Conservation (phyloP, 1,140 invertebrate species). For the Heliconius himera region DNA sequence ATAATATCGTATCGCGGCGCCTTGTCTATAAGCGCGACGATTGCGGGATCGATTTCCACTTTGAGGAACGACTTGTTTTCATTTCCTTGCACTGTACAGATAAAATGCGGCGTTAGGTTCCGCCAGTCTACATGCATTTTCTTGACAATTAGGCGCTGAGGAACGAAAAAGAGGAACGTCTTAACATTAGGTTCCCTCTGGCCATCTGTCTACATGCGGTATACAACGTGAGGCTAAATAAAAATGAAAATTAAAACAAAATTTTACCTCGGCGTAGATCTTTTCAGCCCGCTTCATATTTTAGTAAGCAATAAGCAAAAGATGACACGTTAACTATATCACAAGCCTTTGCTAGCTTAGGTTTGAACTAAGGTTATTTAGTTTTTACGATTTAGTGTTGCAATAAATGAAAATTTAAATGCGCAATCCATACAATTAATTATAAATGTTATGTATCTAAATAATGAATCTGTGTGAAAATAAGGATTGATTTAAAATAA, state of each 20-base stretch:
- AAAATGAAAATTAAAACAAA: constrained; percentile 32
- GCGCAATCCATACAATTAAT: constrained; percentile 22
- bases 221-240: no score
- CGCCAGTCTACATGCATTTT: no score
- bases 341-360: constrained; percentile 41
- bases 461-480: constrained; percentile 17
- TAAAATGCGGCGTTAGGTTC: no score
- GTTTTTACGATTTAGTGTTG: constrained; percentile 6
- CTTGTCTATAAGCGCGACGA: no score
- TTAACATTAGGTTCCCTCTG: no score
- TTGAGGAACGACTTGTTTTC: no score
- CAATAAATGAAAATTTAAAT: constrained; percentile 10
- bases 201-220: no score
- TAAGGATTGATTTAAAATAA: constrained; percentile 10
- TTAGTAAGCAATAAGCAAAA: constrained; percentile 81
- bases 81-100: no score
- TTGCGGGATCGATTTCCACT: no score
- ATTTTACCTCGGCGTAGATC: constrained; percentile 74
- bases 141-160: no score
- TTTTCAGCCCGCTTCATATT: constrained; percentile 74
- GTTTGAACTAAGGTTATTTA: constrained; percentile 11
- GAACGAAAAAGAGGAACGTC: no score
- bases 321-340: constrained; percentile 56
- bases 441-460: constrained; percentile 16
- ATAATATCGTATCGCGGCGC: constrained; percentile 1